Evolutionary conservation across 1,140 invertebrate genomes (phyloP), one percentile per base, ranked within the genome.

Genomic region (Lasioglossum baleicum): DNA sequence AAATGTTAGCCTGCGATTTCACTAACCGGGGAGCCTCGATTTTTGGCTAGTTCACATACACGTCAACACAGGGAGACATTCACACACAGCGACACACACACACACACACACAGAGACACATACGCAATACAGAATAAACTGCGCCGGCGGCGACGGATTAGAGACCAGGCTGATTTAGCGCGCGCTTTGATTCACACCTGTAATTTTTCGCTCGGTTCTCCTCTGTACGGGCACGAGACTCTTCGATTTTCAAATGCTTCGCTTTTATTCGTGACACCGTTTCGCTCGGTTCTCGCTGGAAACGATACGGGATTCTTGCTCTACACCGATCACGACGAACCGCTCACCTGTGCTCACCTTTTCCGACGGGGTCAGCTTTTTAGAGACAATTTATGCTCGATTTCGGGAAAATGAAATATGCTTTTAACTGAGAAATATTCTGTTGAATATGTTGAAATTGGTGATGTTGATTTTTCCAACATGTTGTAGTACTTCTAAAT

Each of bases 241-340:
- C 65, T 70, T 73, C 60, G 44, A 73, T 73, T 48, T 58, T 53
- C 51, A n/a, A 26, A 73, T 42, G 76, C 76, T 79, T 79, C 61
- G 76, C 76, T 79, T 79, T 73, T 79, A 79, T 79, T 66, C 69
- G 76, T 73, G 76, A 79, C 69, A 79, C 61, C 76, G 76, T 79
- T 73, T 73, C 69, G 76, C 76, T 79, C 76, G 76, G 76, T 72
- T 79, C 76, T 73, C 61, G 51, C 65, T 66, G 76, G 70, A 79
- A 48, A 66, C 13, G 56, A 44, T 17, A 15, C 44, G 61, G 40
- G 22, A 56, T 72, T 78, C 76, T 78, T 78, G 15, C 35, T 17
- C 7, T 60, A 35, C 31, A 48, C n/a, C 60, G 68, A 64, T 64
- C 31, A n/a, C 48, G 76, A 31, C 76, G 68, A 78, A 40, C 76